Conservation (phyloP, 2,113 vertebrate genomes). For the Oxyura jamaicensis region DNA sequence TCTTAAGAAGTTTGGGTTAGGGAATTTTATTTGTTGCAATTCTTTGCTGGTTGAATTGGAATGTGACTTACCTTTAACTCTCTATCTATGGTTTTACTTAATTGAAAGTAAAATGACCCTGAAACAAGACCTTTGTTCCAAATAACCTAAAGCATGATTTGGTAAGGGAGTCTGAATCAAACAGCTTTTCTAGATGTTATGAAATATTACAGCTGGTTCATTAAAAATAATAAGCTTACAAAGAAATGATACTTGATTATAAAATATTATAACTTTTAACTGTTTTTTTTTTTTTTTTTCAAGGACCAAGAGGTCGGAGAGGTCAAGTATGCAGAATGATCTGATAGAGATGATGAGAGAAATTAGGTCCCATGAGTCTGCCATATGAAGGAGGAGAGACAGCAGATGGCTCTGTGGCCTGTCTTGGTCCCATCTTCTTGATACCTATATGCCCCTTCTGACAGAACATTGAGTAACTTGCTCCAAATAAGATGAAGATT, state of each 20-base stretch:
- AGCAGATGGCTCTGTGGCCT: not conserved
- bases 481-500: not conserved
- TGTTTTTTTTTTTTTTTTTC: not conserved
- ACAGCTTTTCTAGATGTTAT: not conserved
- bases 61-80: not conserved
- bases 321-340: not conserved
- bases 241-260: not conserved
- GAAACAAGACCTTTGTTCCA: not conserved
- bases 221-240: not conserved
- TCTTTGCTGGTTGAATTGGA: not conserved
- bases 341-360: not conserved
- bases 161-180: not conserved
- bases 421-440: not conserved
- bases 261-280: not conserved
- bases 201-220: not conserved
- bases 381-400: not conserved
- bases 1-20: not conserved
- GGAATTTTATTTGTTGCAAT: not conserved
- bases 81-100: not conserved
- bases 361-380: not conserved
- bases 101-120: not conserved
- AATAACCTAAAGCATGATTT: not conserved
- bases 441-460: not conserved
- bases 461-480: not conserved
- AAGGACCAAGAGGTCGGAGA: not conserved